phyloP scores from a whole-genome alignment of 2,113 vertebrate genomes.

The Bungarus multicinctus region DNA sequence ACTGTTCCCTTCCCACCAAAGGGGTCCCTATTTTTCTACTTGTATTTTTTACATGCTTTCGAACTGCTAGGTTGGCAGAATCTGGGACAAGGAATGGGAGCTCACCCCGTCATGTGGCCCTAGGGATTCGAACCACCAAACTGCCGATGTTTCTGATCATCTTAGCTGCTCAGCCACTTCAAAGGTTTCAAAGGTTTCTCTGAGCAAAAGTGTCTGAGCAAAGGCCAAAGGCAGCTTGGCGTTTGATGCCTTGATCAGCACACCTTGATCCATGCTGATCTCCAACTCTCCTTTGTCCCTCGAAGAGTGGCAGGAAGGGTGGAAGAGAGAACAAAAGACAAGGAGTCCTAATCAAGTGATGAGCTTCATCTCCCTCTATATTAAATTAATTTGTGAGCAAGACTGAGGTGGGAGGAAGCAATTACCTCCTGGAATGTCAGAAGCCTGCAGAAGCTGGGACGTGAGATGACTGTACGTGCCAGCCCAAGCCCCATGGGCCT shows the following conservation, averaged over 20 bases:
- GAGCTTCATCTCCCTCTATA: neutral
- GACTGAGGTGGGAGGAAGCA: neutral
- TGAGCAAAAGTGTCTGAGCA: neutral
- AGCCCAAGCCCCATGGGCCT: rapidly evolving
- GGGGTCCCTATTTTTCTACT: too few relatives aligned
- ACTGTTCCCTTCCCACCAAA: too few relatives aligned
- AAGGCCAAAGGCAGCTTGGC: neutral
- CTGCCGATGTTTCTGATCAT: too few relatives aligned
- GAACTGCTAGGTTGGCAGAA: too few relatives aligned
- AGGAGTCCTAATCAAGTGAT: neutral
- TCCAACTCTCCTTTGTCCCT: neutral
- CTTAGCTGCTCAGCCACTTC: too few relatives aligned
- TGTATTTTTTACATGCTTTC: too few relatives aligned
- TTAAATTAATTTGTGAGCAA: neutral
- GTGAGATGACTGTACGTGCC: neutral
- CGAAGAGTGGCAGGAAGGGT: neutral
- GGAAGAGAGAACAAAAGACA: neutral
- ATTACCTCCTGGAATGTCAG: rapidly evolving
- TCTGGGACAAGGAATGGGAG: too few relatives aligned
- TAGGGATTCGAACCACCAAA: too few relatives aligned
- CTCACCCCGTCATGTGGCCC: too few relatives aligned
- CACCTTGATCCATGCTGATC: neutral
- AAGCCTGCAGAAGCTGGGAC: neutral
- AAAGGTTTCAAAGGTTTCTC: too few relatives aligned
- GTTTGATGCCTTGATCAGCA: neutral